Evolutionary conservation across 2,888 invertebrate genomes (phyloP), one percentile per base, ranked within the genome.

Genomic region (Drosophila melanosoma): DNA sequence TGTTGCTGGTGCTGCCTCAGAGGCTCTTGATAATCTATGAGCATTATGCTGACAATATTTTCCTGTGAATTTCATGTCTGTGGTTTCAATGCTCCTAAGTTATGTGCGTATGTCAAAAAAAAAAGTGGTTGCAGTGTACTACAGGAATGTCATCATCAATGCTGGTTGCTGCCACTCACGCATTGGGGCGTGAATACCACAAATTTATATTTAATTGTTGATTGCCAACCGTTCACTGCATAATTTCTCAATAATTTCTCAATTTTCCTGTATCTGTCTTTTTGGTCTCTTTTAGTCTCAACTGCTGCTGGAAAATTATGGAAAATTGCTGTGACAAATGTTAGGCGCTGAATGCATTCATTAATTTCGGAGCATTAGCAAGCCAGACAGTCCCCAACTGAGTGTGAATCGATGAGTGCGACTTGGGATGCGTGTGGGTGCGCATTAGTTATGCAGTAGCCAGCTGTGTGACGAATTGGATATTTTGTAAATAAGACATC

Each of bases 131-230:
- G 57, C 62, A 54, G 7, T 68, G 82, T 68, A 71, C 59, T 57
- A 40, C 17, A 64, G 67, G 69, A 72, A 81, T 88, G 76, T 69
- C 69, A 79, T 74, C 59, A 80, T 79, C 70, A 52, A 57, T 60
- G 76, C 45, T 76, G 58, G 26, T 35, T 33, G 52, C 45, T 65
- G 54, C 76, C 68, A 74, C 79, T 71, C 78, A 69, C 67, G 82
- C 69, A 71, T 83, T 67, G 65, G 87, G 79, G 88, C 90, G 83
- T 87, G 87, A 90, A 89, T 90, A 85, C 74, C 86, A 90, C 86
- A 89, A 90, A 87, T 90, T 81, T 86, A 90, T 90, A 88, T 83
- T 88, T 91, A 91, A 87, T 87, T 90, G 83, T 82, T 81, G 77
- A 84, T 76, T 78, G 73, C 74, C 83, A 62, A 66, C 51, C 54